These are phyloP conservation scores for Trachelus troglodyta DNA, from an alignment of 2,888 invertebrate species.

Conservation along the genomic window DNA sequence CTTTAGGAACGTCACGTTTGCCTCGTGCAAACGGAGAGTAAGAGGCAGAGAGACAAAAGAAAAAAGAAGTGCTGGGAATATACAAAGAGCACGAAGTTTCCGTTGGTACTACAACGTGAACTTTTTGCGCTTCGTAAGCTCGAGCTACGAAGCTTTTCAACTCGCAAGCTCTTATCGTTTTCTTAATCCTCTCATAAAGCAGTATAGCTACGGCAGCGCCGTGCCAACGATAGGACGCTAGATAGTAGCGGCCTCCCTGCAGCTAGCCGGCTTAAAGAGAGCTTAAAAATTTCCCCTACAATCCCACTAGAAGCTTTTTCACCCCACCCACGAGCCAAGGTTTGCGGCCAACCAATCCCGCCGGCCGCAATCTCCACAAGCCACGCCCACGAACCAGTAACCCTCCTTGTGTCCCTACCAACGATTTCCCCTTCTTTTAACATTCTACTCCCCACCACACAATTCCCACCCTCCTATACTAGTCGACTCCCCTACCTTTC, in stretches of 20 bases:
- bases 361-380: conserved; percentile 55
- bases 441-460: conserved; percentile 32
- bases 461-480: not conserved
- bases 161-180: conserved; percentile 56
- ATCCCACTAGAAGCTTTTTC: conserved; percentile 39
- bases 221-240: conserved; percentile 47
- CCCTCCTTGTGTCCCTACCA: conserved; percentile 43
- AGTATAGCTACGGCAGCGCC: conserved; percentile 29
- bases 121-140: conserved; percentile 36
- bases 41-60: not conserved
- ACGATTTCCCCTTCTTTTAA: conserved; percentile 33
- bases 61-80: not conserved
- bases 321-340: conserved; percentile 40
- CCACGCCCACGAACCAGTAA: conserved; percentile 63
- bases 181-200: conserved; percentile 58
- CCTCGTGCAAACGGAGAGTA: not conserved
- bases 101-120: not conserved
- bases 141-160: conserved; percentile 45
- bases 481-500: conserved; percentile 11
- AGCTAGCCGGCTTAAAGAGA: conserved; percentile 51
- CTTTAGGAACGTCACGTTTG: not conserved
- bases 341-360: conserved; percentile 59
- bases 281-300: conserved; percentile 59
- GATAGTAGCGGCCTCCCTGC: conserved; percentile 51
- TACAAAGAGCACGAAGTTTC: not conserved